Percentiles rank a stretch among this genome's conserved stretches.
phyloP scores from a whole-genome alignment of 2,797 vertebrate species.

The Erithacus rubecula region DNA sequence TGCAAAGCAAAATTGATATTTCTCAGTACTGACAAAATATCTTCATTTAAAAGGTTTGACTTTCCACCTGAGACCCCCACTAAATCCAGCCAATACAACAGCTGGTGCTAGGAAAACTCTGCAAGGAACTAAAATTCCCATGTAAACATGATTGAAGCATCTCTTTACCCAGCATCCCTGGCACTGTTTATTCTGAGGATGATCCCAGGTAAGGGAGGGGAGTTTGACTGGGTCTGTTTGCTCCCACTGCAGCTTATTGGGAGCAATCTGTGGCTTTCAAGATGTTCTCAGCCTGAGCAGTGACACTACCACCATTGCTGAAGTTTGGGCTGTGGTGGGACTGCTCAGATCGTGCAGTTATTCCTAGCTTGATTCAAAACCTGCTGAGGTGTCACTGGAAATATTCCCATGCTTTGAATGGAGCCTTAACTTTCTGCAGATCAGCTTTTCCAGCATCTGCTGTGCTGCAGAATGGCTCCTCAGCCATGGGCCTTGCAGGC shows the following conservation, averaged over 20 bases:
- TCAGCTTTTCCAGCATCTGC: conserved; percentile 21
- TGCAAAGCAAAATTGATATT: conserved; percentile 38
- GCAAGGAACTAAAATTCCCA: conserved; percentile 14
- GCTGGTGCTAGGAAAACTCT: not conserved
- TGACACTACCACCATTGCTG: rapidly evolving
- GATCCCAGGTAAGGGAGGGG: not conserved
- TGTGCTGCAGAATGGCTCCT: not conserved
- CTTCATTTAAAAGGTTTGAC: conserved; percentile 43
- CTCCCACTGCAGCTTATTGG: not conserved
- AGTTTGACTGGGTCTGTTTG: not conserved
- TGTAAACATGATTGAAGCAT: not conserved
- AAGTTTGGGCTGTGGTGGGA: not conserved
- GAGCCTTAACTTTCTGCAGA: not conserved
- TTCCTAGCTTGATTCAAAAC: not conserved
- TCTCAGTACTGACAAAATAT: conserved; percentile 38
- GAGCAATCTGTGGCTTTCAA: not conserved
- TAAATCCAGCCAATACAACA: conserved; percentile 3
- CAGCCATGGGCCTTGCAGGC: not conserved
- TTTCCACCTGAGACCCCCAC: conserved; percentile 40
- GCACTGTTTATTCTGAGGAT: not conserved
- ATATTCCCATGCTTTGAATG: not conserved
- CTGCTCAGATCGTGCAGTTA: not conserved
- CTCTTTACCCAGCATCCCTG: not conserved
- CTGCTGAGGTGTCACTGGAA: conserved; percentile 31
- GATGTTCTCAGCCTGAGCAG: not conserved